These are phyloP conservation scores for Spheniscus humboldti DNA, from an alignment of 2,797 vertebrate genomes.

Conservation along the genomic window DNA sequence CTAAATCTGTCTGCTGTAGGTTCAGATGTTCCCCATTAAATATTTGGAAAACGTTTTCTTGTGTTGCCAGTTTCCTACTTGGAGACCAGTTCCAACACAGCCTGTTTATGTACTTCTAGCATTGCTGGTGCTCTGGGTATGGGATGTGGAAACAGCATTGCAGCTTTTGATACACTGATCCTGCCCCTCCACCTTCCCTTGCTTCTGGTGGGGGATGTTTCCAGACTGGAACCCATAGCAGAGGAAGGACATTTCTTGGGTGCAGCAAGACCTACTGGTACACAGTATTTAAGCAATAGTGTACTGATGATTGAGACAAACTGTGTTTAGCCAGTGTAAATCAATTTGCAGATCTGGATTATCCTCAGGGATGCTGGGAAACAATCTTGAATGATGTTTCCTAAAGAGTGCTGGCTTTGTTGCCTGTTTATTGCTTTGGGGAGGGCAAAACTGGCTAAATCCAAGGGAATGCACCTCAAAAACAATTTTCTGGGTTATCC, in stretches of 20 bases:
- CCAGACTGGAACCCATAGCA: rapidly evolving
- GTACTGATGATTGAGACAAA: not conserved
- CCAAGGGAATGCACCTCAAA: not conserved
- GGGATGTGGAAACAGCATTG: not conserved
- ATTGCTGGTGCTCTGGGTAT: not conserved
- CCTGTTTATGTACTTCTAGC: not conserved
- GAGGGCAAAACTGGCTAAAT: not conserved
- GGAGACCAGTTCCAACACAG: not conserved
- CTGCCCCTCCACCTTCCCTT: not conserved
- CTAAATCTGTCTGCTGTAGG: not conserved
- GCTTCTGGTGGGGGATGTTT: not conserved
- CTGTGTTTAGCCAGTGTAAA: not conserved
- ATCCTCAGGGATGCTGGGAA: not conserved
- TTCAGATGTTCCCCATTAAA: not conserved
- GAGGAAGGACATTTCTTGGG: not conserved
- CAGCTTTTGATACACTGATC: rapidly evolving
- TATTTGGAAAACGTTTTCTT: not conserved
- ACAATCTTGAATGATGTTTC: not conserved
- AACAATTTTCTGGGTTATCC: not conserved
- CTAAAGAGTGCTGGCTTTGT: rapidly evolving
- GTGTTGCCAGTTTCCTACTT: not conserved
- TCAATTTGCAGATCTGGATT: not conserved
- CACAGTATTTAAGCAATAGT: rapidly evolving
- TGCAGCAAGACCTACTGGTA: not conserved
- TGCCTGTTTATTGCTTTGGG: not conserved